These are phyloP conservation scores for Montipora capitata DNA, from an alignment of 92 coral and sea anemone genomes.

Conservation along the genomic window DNA sequence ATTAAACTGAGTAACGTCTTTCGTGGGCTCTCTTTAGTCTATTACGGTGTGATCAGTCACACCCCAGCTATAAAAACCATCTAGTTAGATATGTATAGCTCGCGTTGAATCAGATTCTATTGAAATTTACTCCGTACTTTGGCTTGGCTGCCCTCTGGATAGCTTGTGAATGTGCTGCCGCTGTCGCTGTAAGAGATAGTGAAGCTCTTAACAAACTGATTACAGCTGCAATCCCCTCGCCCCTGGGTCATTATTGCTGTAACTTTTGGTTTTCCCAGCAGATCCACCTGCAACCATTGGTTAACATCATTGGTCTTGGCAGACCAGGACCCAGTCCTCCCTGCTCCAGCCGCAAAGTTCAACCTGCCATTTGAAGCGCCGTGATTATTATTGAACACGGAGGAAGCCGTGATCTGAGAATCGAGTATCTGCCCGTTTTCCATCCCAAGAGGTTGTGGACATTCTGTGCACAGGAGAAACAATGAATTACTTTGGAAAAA, in stretches of 20 bases:
- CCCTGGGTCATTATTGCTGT: conserved; percentile 10
- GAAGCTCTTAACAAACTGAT: conserved; percentile 6
- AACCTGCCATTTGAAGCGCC: conserved; percentile 5
- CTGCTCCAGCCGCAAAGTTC: not conserved
- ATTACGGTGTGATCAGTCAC: too few relatives aligned
- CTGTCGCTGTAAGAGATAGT: conserved; percentile 6
- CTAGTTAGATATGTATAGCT: not conserved
- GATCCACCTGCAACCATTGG: conserved; percentile 26
- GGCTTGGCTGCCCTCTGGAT: not conserved
- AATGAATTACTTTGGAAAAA: too few relatives aligned
- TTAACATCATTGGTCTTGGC: not conserved
- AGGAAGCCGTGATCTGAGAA: not conserved
- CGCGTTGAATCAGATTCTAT: not conserved
- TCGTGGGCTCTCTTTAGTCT: not conserved
- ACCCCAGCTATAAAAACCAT: too few relatives aligned
- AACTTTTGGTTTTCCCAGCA: not conserved
- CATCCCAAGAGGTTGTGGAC: not conserved
- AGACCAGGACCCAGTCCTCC: conserved; percentile 20
- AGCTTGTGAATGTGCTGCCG: not conserved
- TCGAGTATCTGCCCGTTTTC: not conserved
- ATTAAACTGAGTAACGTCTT: not conserved
- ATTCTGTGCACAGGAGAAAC: too few relatives aligned
- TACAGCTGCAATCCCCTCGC: not conserved
- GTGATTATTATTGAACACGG: not conserved
- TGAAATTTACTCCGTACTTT: too few relatives aligned